Conservation (phyloP, 1,140 invertebrate genomes). For the Brachionus asplanchnoidis region DNA sequence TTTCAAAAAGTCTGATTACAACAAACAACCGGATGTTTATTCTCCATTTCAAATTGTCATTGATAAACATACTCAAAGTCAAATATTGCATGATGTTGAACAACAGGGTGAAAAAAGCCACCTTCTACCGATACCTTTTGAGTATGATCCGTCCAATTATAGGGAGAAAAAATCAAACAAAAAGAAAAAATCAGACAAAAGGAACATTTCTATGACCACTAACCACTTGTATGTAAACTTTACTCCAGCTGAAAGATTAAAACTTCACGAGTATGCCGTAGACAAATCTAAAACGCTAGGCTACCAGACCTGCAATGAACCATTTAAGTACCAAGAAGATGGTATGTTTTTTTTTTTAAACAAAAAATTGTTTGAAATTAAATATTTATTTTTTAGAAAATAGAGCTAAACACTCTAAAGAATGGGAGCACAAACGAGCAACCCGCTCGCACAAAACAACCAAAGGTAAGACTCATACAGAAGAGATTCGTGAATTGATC, state of each 20-base stretch:
- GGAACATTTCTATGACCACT: not conserved
- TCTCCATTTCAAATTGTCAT: conserved; percentile 22
- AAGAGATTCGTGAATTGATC: not conserved
- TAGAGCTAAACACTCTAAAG: not conserved
- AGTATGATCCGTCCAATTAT: not conserved
- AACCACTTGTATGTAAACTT: not conserved
- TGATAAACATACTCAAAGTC: not conserved
- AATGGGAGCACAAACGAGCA: not conserved
- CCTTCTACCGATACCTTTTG: not conserved
- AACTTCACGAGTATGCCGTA: not conserved
- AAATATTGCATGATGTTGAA: not conserved
- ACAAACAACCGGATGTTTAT: not conserved
- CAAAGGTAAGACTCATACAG: not conserved
- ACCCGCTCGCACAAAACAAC: not conserved
- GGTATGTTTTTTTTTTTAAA: not conserved
- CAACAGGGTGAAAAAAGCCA: not conserved
- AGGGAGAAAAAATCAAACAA: not conserved
- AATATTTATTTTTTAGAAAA: not conserved
- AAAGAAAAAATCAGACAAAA: not conserved
- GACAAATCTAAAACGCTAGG: not conserved
- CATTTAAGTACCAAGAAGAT: not conserved
- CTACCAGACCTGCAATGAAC: not conserved
- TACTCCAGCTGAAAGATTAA: not conserved
- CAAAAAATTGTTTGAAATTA: not conserved
- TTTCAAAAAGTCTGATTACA: not conserved